Conservation (phyloP, 2,113 vertebrate genomes). For the Brachyhypopomus occidentalis region DNA sequence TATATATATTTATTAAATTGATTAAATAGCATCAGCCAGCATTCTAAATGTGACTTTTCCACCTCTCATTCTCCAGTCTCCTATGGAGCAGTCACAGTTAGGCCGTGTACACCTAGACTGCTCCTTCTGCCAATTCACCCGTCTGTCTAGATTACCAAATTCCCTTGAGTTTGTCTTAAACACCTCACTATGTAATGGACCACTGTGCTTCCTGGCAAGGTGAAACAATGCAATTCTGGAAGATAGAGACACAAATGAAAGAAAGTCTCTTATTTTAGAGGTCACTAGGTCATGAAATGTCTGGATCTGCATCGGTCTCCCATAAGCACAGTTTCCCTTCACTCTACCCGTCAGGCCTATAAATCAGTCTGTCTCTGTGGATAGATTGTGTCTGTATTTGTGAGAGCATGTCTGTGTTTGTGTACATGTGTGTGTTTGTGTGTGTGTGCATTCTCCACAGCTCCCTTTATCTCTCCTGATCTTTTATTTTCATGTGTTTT, state of each 20-base stretch:
- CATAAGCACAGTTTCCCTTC: slow-evolving; percentile 3
- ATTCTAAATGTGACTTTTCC: no score
- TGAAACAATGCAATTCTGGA: slow-evolving; percentile 22
- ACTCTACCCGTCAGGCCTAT: slow-evolving; percentile 2
- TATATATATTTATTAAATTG: no score
- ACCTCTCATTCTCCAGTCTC: no score
- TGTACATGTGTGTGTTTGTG: background rate
- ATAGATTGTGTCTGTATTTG: background rate
- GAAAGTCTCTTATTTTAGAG: background rate
- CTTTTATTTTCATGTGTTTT: background rate
- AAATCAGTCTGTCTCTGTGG: slow-evolving; percentile 21
- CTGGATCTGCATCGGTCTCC: background rate
- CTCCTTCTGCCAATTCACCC: background rate
- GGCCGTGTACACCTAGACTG: background rate
- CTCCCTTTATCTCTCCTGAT: background rate
- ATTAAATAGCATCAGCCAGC: no score
- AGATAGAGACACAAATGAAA: slow-evolving; percentile 8
- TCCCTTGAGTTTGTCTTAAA: slow-evolving; percentile 31
- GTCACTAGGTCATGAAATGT: background rate
- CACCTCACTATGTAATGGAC: slow-evolving; percentile 26
- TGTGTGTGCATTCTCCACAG: background rate
- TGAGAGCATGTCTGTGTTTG: background rate
- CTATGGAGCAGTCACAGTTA: no score
- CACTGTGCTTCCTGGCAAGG: slow-evolving; percentile 42
- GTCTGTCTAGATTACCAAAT: background rate